Conservation (phyloP, 1,140 invertebrate genomes). For the Brachionus paranguensis region DNA sequence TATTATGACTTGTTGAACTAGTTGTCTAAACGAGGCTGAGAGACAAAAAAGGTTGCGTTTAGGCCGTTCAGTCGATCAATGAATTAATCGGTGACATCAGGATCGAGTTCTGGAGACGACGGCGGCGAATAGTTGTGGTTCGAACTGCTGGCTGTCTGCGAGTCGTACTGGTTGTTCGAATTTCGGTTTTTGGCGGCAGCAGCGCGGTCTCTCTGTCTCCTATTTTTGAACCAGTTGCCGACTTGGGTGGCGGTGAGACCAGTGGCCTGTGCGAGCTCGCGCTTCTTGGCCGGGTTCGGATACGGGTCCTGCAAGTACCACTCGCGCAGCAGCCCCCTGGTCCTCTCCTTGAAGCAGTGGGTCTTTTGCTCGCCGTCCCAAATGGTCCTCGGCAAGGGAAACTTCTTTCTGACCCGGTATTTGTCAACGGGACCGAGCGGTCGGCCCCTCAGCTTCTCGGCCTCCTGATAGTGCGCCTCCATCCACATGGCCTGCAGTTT, state of each 20-base stretch:
- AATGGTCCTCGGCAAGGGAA: slow-evolving; percentile 91
- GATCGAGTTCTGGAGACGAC: slow-evolving; percentile 29
- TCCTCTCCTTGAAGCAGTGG: slow-evolving; percentile 99
- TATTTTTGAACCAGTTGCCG: slow-evolving; percentile 99
- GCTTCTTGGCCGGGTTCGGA: slow-evolving; percentile 96
- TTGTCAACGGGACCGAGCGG: slow-evolving; percentile 94
- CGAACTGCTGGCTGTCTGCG: slow-evolving; percentile 38
- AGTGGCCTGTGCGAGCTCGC: slow-evolving; percentile 91
- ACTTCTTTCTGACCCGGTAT: slow-evolving; percentile 97
- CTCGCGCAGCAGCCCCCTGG: slow-evolving; percentile 83
- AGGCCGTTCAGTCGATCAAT: background rate
- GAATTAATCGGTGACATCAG: slow-evolving; percentile 1
- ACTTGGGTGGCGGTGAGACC: slow-evolving; percentile 97
- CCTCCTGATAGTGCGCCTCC: slow-evolving; percentile 96
- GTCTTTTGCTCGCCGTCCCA: slow-evolving; percentile 99
- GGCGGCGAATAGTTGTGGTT: slow-evolving; percentile 39
- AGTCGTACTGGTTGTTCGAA: slow-evolving; percentile 37
- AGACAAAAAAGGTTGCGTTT: background rate
- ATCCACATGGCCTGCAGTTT: slow-evolving; percentile 92
- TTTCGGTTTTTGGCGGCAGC: slow-evolving; percentile 77
- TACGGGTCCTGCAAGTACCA: slow-evolving; percentile 95
- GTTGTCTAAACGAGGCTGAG: background rate
- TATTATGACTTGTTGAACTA: background rate
- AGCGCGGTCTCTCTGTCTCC: slow-evolving; percentile 90
- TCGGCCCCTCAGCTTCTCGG: slow-evolving; percentile 85